These are phyloP conservation scores for Andrena camellia DNA, from an alignment of 2,888 invertebrate genomes.

Conservation along the genomic window DNA sequence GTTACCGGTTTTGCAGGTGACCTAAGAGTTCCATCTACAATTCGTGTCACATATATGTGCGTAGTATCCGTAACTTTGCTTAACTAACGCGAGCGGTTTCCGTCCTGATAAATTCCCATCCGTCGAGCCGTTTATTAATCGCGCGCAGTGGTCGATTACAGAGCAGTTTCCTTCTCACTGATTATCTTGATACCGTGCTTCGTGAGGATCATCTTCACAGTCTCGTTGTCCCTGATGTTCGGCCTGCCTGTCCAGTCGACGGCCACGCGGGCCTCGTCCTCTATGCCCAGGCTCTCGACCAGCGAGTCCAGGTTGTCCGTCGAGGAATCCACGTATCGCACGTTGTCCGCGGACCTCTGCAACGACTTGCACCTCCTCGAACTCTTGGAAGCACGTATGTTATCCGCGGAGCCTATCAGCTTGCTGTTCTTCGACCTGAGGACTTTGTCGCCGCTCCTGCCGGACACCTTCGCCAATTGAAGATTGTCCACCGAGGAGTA, in stretches of 20 bases:
- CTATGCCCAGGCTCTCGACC: constrained; percentile 71
- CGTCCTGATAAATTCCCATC: neutral
- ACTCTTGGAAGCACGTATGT: constrained; percentile 73
- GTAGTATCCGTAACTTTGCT: constrained; percentile 4
- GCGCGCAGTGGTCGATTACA: constrained; percentile 75
- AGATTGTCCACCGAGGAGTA: constrained; percentile 83
- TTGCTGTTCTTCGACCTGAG: constrained; percentile 71
- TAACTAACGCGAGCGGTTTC: constrained; percentile 41
- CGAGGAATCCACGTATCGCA: constrained; percentile 76
- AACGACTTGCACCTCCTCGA: constrained; percentile 75
- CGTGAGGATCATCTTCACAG: constrained; percentile 91
- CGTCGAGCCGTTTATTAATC: constrained; percentile 6
- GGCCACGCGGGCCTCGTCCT: constrained; percentile 55
- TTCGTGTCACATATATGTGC: constrained; percentile 22
- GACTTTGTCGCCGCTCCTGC: constrained; percentile 71
- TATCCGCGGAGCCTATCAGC: constrained; percentile 81
- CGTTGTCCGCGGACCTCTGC: constrained; percentile 80
- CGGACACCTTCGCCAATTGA: constrained; percentile 72
- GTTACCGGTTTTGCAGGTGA: constrained; percentile 40
- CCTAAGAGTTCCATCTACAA: constrained; percentile 49
- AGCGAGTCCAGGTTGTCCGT: constrained; percentile 78
- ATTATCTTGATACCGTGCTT: constrained; percentile 93
- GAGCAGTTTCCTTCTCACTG: constrained; percentile 91
- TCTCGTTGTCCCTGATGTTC: constrained; percentile 84
- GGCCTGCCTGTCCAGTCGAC: constrained; percentile 58